Conservation (phyloP, 1,140 invertebrate genomes). For the Drosophila bifasciata region DNA sequence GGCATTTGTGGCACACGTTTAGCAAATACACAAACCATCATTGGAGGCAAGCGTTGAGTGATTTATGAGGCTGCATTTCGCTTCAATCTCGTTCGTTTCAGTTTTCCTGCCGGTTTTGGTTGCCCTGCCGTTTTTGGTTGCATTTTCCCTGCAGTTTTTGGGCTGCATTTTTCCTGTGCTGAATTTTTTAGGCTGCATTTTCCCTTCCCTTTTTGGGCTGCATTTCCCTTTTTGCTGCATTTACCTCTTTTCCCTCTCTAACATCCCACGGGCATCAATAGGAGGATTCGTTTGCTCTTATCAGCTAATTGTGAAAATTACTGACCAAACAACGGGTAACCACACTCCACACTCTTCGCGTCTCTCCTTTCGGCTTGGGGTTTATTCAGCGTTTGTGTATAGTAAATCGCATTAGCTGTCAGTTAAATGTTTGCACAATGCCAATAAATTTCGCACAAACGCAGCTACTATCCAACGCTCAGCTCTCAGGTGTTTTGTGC, state of each 20-base stretch:
- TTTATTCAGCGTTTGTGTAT: slow-evolving; percentile 18
- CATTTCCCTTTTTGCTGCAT: too few species aligned
- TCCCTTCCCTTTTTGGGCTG: slow-evolving; percentile 3
- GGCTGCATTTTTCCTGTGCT: not conserved
- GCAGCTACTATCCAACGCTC: slow-evolving; percentile 1
- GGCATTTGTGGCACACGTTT: too few species aligned
- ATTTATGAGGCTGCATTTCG: slow-evolving; percentile 43
- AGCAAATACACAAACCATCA: slow-evolving; percentile 20
- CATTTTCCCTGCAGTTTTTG: not conserved
- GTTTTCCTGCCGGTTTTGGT: too few species aligned
- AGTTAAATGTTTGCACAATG: slow-evolving; percentile 44
- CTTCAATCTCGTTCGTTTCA: too few species aligned
- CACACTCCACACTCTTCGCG: not conserved
- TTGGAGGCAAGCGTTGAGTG: slow-evolving; percentile 35
- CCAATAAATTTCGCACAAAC: slow-evolving; percentile 12
- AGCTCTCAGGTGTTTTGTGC: slow-evolving; percentile 14
- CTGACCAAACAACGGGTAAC: slow-evolving; percentile 23
- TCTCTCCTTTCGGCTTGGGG: slow-evolving; percentile 1
- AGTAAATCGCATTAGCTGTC: slow-evolving; percentile 52
- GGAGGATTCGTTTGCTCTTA: too few species aligned
- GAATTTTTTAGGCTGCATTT: too few species aligned
- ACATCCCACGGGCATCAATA: too few species aligned
- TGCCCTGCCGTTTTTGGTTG: too few species aligned
- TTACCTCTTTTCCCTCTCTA: too few species aligned
- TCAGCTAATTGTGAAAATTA: slow-evolving; percentile 50